Evolutionary conservation across 23 tunicate species (phyloP).

Genomic region (Trididemnum clinides): DNA sequence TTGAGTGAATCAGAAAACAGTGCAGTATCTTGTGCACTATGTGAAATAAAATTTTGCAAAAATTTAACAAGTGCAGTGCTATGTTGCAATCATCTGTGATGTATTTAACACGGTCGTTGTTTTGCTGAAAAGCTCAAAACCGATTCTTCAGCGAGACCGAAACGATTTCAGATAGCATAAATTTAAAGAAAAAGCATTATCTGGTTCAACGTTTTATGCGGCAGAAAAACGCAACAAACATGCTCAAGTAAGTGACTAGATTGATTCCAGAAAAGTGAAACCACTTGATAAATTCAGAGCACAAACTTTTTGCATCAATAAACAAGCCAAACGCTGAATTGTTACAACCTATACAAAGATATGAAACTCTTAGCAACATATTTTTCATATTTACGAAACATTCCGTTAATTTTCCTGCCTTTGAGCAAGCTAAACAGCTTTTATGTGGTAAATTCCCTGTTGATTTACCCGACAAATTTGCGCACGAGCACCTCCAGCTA

Average conservation of each 20-base stretch:
- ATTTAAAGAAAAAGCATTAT: background rate
- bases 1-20: too few species aligned
- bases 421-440: background rate
- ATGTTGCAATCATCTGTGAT: background rate
- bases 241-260: background rate
- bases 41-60: background rate
- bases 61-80: constrained; percentile 1
- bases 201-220: background rate
- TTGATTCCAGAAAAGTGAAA: background rate
- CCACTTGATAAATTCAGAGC: background rate
- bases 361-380: too few species aligned
- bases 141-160: background rate
- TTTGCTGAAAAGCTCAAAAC: background rate
- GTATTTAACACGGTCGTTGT: background rate
- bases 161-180: background rate
- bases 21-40: too few species aligned
- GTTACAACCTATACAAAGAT: too few species aligned
- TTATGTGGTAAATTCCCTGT: background rate
- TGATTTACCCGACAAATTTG: background rate
- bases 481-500: constrained; percentile 1
- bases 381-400: background rate
- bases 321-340: background rate
- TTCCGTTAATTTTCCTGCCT: too few species aligned
- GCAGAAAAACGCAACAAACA: background rate
- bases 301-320: background rate